Evolutionary conservation across 2,797 vertebrate genomes (phyloP), one percentile per base, ranked within the genome.

Genomic region (Limnodromus scolopaceus): DNA sequence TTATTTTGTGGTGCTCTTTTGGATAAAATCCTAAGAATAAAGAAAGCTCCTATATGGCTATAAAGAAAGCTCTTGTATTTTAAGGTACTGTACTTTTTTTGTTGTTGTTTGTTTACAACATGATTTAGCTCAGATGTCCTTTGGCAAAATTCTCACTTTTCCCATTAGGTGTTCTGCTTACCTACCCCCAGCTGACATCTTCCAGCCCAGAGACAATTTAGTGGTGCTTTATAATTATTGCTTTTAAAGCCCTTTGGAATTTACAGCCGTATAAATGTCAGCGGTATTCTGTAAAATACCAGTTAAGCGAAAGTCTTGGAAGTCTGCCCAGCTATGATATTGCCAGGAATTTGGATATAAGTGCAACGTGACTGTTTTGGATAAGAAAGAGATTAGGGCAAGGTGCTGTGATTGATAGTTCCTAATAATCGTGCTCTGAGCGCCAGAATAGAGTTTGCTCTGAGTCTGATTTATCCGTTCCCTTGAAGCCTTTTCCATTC

Each of bases 221-320:
- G 32, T 46, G 23, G 23, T 69, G 27, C 53, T 63, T 93, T 71
- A 32, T 16, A 82, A 64, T 55, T 79, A 80, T 66, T 82, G 39
- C 74, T 84, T 90, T 80, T 92, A 48, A 94, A 87, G 38, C 45
- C 19, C 48, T 60, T 82, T 82, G 80, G 74, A 93, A 82, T 94
- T 90, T 87, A 82, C 38, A 86, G 77, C 85, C 84, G 13, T 70
- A 85, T 89, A 93, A 91, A 94, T 87, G 88, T 70, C 93, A 94
- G 36, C 9, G 45, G 39, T 43, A 27, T 57, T 77, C 81, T 82
- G 60, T 34, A 91, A 87, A 91, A 69, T 24, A 57, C 25, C 51
- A 64, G 45, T 68, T 66, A 27, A 14, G 8, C 36, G 54, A 66
- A 87, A 84, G 61, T 25, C 54, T 84, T 90, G 96, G 87, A 66